Conservation (phyloP, 1,140 invertebrate genomes). For the Drosophila albomicans region DNA sequence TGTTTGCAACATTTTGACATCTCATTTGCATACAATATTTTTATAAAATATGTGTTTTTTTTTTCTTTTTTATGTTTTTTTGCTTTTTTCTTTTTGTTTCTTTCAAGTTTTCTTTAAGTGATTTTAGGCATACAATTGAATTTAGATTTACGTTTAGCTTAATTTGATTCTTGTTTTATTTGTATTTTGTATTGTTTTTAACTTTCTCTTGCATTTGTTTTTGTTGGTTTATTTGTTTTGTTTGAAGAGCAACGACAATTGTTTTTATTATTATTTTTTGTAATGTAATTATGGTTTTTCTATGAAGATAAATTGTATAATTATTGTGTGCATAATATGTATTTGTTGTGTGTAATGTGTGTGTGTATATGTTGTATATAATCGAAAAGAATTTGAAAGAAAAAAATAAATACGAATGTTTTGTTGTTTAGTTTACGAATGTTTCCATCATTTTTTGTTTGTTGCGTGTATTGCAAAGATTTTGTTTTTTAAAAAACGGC, state of each 20-base stretch:
- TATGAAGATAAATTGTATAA: slow-evolving; percentile 43
- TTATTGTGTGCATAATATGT: slow-evolving; percentile 56
- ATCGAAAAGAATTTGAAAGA: slow-evolving; percentile 57
- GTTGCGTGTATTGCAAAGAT: slow-evolving; percentile 20
- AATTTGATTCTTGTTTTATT: slow-evolving; percentile 67
- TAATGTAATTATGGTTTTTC: slow-evolving; percentile 26
- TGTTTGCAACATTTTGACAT: slow-evolving; percentile 84
- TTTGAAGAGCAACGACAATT: slow-evolving; percentile 43
- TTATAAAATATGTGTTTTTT: slow-evolving; percentile 79
- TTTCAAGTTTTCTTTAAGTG: slow-evolving; percentile 36
- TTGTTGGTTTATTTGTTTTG: slow-evolving; percentile 27
- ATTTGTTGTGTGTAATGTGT: slow-evolving; percentile 47
- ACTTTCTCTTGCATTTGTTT: slow-evolving; percentile 36
- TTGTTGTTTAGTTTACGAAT: slow-evolving; percentile 65
- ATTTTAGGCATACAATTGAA: slow-evolving; percentile 75
- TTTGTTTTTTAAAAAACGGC: slow-evolving; percentile 65
- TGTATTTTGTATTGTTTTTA: slow-evolving; percentile 21
- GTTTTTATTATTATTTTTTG: slow-evolving; percentile 22
- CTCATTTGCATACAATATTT: slow-evolving; percentile 81
- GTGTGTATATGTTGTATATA: slow-evolving; percentile 37
- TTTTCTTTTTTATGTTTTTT: slow-evolving; percentile 39
- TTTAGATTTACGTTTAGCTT: slow-evolving; percentile 66
- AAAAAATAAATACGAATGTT: slow-evolving; percentile 80
- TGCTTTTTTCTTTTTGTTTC: slow-evolving; percentile 55
- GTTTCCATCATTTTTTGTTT: slow-evolving; percentile 6